Percentiles rank a stretch among this genome's conserved stretches.
phyloP scores from a whole-genome alignment of 2,113 vertebrate species.

The Indicator maculatus region DNA sequence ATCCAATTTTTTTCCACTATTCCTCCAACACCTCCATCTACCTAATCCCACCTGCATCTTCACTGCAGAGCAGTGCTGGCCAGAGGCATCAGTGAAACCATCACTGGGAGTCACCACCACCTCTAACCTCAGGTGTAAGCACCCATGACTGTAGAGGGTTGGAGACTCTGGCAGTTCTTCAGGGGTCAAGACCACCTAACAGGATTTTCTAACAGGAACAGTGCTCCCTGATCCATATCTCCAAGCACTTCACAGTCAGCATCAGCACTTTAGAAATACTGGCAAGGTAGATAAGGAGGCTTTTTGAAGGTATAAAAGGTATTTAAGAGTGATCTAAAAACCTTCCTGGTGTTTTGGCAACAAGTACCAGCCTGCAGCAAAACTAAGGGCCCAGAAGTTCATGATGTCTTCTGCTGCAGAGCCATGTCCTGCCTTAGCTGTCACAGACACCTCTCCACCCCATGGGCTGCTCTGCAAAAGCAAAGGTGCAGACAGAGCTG shows the following conservation, averaged over 20 bases:
- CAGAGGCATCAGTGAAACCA: not conserved
- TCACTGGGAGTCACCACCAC: not conserved
- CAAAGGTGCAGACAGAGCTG: not conserved
- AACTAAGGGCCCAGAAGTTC: not conserved
- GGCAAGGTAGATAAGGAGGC: not conserved
- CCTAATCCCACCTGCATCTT: not conserved
- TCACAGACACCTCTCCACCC: not conserved
- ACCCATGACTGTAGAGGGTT: not conserved
- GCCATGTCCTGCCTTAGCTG: not conserved
- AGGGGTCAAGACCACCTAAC: not conserved
- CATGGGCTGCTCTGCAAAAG: not conserved
- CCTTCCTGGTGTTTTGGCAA: not conserved
- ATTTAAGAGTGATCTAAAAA: not conserved
- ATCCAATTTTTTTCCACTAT: fast-evolving
- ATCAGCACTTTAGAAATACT: not conserved
- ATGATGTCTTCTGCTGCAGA: not conserved
- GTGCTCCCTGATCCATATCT: not conserved
- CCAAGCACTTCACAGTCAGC: not conserved
- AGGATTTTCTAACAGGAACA: not conserved
- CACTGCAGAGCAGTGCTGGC: not conserved
- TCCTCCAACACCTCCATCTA: not conserved
- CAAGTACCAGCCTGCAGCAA: not conserved
- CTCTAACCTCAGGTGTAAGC: not conserved
- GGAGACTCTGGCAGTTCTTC: not conserved
- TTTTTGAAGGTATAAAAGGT: not conserved